These are phyloP conservation scores for Lepidothrix coronata DNA, from an alignment of 2,113 vertebrate species.

Conservation along the genomic window DNA sequence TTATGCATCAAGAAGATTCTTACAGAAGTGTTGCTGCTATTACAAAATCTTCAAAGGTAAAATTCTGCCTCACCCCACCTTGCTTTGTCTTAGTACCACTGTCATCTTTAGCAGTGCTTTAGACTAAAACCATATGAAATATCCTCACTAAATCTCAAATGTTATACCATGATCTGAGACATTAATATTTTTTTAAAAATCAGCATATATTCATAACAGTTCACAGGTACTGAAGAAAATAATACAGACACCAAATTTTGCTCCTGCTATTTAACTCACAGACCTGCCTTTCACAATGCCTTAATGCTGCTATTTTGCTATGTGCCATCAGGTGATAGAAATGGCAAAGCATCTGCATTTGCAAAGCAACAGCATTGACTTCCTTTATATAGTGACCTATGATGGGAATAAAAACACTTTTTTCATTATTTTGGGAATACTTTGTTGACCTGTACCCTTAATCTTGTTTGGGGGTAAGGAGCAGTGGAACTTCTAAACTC, in stretches of 20 bases:
- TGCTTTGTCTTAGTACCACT: rapidly evolving
- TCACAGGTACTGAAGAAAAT: neutral
- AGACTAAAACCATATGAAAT: neutral
- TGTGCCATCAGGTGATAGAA: neutral
- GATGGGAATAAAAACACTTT: neutral
- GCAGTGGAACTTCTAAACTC: neutral
- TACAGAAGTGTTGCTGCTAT: neutral
- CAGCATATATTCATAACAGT: neutral
- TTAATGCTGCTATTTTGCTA: neutral
- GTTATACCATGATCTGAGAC: neutral
- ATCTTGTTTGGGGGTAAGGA: neutral
- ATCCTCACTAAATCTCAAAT: neutral
- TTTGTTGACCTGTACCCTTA: neutral
- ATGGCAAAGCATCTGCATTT: neutral
- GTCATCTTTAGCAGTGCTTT: neutral
- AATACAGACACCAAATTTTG: neutral
- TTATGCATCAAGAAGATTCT: neutral
- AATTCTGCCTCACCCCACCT: neutral
- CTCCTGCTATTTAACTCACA: neutral
- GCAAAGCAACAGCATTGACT: neutral
- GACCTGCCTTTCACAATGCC: neutral
- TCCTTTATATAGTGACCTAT: neutral
- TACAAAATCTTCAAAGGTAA: constrained; percentile 10
- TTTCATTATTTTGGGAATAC: neutral
- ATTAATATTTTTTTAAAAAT: neutral